Conservation (phyloP, 1,140 invertebrate species). For the Pinna nobilis region DNA sequence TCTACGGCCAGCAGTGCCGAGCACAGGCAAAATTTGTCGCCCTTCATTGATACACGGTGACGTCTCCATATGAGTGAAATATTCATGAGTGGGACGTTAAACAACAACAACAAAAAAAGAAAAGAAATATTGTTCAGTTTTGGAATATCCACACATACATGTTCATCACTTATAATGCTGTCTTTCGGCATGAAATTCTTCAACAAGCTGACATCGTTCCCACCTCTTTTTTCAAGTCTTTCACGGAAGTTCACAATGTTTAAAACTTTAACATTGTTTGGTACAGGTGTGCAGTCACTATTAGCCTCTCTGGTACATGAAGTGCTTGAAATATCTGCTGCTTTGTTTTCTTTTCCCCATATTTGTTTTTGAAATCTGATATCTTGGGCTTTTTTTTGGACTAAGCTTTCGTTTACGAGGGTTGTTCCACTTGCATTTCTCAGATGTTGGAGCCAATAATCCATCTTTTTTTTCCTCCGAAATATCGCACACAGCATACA, state of each 20-base stretch:
- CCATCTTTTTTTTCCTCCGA: neutral
- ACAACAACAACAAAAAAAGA: no score
- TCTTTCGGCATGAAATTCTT: no score
- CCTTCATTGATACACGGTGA: no score
- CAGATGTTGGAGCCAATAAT: conserved; percentile 1
- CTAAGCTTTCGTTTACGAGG: conserved; percentile 9
- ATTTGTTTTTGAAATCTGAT: neutral
- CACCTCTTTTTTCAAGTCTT: neutral
- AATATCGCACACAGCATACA: conserved; percentile 14
- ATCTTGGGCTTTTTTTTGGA: conserved; percentile 7
- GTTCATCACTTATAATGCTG: no score
- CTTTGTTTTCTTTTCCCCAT: neutral
- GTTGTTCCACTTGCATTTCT: conserved; percentile 17
- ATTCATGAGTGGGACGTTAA: no score
- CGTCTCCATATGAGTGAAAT: no score
- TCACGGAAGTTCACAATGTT: neutral
- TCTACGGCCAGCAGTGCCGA: no score
- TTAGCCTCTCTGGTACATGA: neutral
- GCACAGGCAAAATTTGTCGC: no score
- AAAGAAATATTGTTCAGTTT: no score
- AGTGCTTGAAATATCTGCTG: neutral
- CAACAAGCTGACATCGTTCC: no score
- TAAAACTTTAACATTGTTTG: neutral
- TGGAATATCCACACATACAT: no score
- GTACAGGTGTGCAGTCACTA: neutral